phyloP scores from a whole-genome alignment of 2,888 invertebrate genomes.

The Folsomia candida region DNA sequence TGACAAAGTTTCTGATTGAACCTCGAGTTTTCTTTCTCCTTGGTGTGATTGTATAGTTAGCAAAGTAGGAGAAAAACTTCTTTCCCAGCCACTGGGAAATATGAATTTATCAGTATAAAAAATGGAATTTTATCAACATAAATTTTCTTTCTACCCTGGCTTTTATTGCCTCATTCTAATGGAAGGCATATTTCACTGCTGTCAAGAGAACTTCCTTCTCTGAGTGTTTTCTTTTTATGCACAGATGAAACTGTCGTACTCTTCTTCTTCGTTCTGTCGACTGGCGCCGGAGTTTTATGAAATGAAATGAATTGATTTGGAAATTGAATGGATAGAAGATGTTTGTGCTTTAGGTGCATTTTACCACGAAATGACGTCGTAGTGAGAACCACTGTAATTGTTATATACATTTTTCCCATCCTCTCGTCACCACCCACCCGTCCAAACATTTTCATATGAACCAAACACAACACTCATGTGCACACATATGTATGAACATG shows the following conservation, averaged over 20 bases:
- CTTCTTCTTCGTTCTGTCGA: conserved; percentile 40
- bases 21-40: too few relatives aligned
- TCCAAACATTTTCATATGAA: too few relatives aligned
- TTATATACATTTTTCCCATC: too few relatives aligned
- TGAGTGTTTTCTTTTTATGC: conserved; percentile 51
- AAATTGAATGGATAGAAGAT: conserved; percentile 34
- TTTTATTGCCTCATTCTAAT: conserved; percentile 51
- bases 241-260: conserved; percentile 51
- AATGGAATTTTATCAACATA: conserved; percentile 51
- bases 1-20: too few relatives aligned
- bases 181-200: conserved; percentile 51
- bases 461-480: too few relatives aligned
- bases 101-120: conserved; percentile 51
- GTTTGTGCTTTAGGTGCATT: conserved; percentile 24
- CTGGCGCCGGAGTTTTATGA: conserved; percentile 46
- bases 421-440: too few relatives aligned
- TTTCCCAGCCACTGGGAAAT: conserved; percentile 44
- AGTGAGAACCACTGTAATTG: background rate
- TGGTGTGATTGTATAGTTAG: too few relatives aligned
- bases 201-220: conserved; percentile 51
- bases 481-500: too few relatives aligned
- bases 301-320: conserved; percentile 51
- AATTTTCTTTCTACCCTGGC: conserved; percentile 51
- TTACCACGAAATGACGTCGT: background rate
- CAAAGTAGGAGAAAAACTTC: conserved; percentile 22